Conservation (phyloP, 92 coral and sea anemone species). For the Phenganax stokvisi region DNA sequence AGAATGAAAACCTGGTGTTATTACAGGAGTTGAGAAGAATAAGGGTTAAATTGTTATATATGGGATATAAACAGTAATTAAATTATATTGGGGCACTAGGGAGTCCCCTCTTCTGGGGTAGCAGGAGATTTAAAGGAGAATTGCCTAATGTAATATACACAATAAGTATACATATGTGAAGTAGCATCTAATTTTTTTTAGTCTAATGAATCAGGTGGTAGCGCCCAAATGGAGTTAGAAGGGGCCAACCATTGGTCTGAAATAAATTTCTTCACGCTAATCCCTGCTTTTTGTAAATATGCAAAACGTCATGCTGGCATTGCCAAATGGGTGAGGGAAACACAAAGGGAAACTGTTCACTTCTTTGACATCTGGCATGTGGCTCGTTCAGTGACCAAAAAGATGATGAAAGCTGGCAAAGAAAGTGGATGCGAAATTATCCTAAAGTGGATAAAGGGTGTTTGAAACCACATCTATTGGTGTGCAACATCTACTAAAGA, state of each 20-base stretch:
- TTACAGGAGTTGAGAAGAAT: too few species aligned
- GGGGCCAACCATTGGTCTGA: not conserved
- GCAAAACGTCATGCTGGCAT: not conserved
- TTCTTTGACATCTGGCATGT: not conserved
- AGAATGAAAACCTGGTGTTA: too few species aligned
- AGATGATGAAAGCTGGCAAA: not conserved
- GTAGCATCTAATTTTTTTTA: not conserved
- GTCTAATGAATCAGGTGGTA: not conserved
- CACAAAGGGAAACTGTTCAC: not conserved
- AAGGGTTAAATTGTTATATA: too few species aligned
- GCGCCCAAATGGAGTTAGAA: not conserved
- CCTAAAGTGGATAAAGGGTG: not conserved
- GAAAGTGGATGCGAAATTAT: not conserved
- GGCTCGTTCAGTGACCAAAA: not conserved
- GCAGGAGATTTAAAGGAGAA: too few species aligned
- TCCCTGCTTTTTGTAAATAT: not conserved
- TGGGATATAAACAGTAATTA: too few species aligned
- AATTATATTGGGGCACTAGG: not conserved
- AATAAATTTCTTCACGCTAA: not conserved
- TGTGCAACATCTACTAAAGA: conserved; percentile 1
- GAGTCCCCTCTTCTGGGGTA: too few species aligned
- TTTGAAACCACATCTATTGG: not conserved
- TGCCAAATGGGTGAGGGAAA: not conserved
- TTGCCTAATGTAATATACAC: too few species aligned
- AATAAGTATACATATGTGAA: too few species aligned